Evolutionary conservation across 1,140 invertebrate species (phyloP), one percentile per base, ranked within the genome.

Genomic region (Sitophilus oryzae): DNA sequence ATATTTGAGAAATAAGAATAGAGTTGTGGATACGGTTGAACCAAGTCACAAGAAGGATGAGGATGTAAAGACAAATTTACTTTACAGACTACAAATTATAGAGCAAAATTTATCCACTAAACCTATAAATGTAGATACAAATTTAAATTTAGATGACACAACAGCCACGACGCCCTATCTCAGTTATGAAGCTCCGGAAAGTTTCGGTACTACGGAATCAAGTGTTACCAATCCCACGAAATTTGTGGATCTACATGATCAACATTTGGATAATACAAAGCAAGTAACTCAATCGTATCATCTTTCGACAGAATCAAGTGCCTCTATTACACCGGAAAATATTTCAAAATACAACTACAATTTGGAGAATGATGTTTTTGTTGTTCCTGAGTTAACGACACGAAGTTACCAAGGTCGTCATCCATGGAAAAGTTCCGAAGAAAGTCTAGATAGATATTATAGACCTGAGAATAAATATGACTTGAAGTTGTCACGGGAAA

Each of bases 71-170:
- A 40, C 2, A 16, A 11, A 1, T 50, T 70, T 14, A 66, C 66
- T 62, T 74, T 74, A 57, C 53, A 63, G 16, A 35, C 20, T 59
- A 18, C 22, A 11, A 2, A 15, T 2, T 30, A 36, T 53, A 15
- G 37, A 59, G 30, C 1, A 55, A 15, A 38, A 14, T 41, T 59
- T 50, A 19, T n/a, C n/a, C n/a, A n/a, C n/a, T n/a, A n/a, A n/a
- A n/a, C n/a, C n/a, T n/a, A n/a, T n/a, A n/a, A 5, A 38, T 37
- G 20, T 30, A 2, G 19, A 25, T 38, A 45, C 42, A 2, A 19
- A 35, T 3, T 19, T 18, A 1, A 21, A 38, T n/a, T 38, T 50
- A 11, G 46, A 9, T 8, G 52, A 59, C 20, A 52, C 54, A 6
- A 60, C 58, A 21, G 25, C 36, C 1, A 52, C 43, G 18, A 54